These are phyloP conservation scores for Mesaphorura yosii DNA, from an alignment of 1,140 invertebrate species.

Conservation along the genomic window DNA sequence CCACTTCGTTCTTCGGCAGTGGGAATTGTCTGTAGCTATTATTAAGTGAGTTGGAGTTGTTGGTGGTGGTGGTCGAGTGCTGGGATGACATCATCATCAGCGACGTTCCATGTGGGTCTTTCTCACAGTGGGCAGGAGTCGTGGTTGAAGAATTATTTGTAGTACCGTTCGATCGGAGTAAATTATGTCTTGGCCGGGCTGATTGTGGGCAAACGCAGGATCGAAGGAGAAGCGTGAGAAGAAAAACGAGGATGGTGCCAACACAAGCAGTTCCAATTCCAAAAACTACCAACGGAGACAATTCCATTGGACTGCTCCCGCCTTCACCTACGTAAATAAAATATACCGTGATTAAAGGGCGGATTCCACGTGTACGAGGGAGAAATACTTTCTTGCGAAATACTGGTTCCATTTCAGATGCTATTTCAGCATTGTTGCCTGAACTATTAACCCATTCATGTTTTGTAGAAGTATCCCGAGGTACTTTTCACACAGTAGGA, in stretches of 20 bases:
- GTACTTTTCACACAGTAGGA: too few relatives aligned
- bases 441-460: too few relatives aligned
- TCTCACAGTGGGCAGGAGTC: slow-evolving; percentile 17
- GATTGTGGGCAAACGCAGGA: slow-evolving; percentile 16
- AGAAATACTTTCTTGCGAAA: too few relatives aligned
- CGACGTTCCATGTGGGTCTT: slow-evolving; percentile 7
- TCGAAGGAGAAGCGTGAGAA: slow-evolving; percentile 25
- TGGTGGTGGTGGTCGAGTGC: slow-evolving; percentile 17
- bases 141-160: not conserved
- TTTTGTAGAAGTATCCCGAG: too few relatives aligned
- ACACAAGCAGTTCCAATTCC: slow-evolving; percentile 27
- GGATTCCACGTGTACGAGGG: not conserved
- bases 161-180: slow-evolving; percentile 5
- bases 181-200: not conserved
- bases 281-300: slow-evolving; percentile 28
- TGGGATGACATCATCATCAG: slow-evolving; percentile 5
- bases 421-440: too few relatives aligned
- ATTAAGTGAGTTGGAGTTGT: slow-evolving; percentile 13
- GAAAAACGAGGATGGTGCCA: slow-evolving; percentile 26
- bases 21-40: slow-evolving; percentile 22
- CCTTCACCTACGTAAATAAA: slow-evolving; percentile 27
- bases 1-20: slow-evolving; percentile 25
- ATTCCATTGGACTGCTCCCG: slow-evolving; percentile 26
- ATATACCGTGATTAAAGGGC: slow-evolving; percentile 23
- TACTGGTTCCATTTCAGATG: too few relatives aligned